Evolutionary conservation across 2,888 invertebrate species (phyloP).

Genomic region (Cephalotes varians): DNA sequence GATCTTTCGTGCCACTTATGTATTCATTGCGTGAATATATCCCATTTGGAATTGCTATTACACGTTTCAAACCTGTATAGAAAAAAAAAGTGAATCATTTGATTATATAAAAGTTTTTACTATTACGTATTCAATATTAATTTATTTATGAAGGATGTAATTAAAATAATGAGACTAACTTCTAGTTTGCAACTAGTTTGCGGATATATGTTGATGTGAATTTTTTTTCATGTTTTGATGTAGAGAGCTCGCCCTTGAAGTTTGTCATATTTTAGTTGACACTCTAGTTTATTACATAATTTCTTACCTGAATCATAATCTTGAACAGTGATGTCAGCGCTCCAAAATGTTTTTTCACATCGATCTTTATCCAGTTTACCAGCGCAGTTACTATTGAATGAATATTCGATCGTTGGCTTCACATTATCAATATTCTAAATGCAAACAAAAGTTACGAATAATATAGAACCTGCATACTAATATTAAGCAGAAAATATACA

Average conservation of each 20-base stretch:
- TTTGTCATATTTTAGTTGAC: no score
- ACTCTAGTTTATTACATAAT: neutral
- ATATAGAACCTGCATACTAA: neutral
- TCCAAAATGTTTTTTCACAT: slow-evolving; percentile 91
- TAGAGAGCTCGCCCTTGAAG: no score
- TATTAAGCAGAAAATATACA: slow-evolving; percentile 8
- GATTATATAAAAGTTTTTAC: neutral
- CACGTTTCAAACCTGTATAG: slow-evolving; percentile 79
- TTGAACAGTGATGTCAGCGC: slow-evolving; percentile 89
- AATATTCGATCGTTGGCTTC: slow-evolving; percentile 88
- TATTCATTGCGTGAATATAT: slow-evolving; percentile 89
- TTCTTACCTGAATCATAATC: slow-evolving; percentile 86
- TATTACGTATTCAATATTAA: no score
- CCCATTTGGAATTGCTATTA: slow-evolving; percentile 85
- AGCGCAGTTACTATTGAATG: slow-evolving; percentile 89
- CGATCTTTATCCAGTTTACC: slow-evolving; percentile 86
- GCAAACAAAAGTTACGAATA: neutral
- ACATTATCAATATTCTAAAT: slow-evolving; percentile 86
- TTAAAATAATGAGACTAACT: no score
- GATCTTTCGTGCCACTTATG: slow-evolving; percentile 89
- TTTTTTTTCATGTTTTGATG: no score
- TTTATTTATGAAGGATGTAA: no score
- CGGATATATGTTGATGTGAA: no score
- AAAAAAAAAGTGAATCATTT: neutral
- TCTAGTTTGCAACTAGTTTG: no score